Evolutionary conservation across 2,797 vertebrate genomes (phyloP).

Genomic region (Liparis tanakae): DNA sequence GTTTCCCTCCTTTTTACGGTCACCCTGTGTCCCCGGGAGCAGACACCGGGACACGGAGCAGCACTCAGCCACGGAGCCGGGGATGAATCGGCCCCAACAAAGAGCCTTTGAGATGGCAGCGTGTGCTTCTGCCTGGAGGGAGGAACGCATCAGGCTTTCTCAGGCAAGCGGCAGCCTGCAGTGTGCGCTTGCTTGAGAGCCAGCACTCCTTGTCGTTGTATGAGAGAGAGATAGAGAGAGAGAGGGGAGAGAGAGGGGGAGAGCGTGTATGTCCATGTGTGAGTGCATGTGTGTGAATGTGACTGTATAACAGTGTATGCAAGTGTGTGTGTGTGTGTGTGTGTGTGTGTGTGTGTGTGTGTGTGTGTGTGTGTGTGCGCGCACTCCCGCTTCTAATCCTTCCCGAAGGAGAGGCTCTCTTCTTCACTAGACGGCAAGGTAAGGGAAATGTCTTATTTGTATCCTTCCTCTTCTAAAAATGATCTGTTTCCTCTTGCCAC

Average conservation of each 20-base stretch:
- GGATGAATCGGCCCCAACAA: constrained; percentile 79
- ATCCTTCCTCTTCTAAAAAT: constrained; percentile 47
- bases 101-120: constrained; percentile 84
- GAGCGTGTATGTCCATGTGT: constrained; percentile 55
- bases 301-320: constrained; percentile 59
- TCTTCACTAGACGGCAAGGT: constrained; percentile 81
- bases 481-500: constrained; percentile 45
- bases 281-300: constrained; percentile 59
- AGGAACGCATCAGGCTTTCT: constrained; percentile 86
- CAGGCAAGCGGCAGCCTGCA: constrained; percentile 91
- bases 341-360: constrained; percentile 71
- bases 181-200: constrained; percentile 80
- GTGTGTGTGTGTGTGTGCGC: too few relatives aligned
- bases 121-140: constrained; percentile 87
- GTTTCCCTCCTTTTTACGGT: constrained; percentile 61
- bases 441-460: constrained; percentile 67
- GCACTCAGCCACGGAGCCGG: constrained; percentile 70
- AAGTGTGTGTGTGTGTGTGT: constrained; percentile 71
- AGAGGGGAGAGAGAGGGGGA: constrained; percentile 10
- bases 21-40: constrained; percentile 66
- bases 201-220: constrained; percentile 68
- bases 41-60: constrained; percentile 63
- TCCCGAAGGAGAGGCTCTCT: constrained; percentile 79
- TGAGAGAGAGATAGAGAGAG: constrained; percentile 48
- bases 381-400: constrained; percentile 73